Evolutionary conservation across 2,797 vertebrate genomes (phyloP).

Genomic region (Enteromius thamalakanensis): DNA sequence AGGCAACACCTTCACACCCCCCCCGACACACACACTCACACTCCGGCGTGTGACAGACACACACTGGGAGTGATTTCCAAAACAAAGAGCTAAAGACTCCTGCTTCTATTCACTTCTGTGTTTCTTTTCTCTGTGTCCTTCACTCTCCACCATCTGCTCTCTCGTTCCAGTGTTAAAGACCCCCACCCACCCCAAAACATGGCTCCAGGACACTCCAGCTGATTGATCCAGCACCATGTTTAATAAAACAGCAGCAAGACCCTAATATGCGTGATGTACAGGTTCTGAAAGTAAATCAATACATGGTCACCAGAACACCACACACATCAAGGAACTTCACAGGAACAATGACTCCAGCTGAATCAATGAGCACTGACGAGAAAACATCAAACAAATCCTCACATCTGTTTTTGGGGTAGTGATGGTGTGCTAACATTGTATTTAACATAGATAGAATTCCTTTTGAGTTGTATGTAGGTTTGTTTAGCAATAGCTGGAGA

Average conservation of each 20-base stretch:
- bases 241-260: not conserved
- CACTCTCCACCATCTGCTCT: conserved; percentile 54
- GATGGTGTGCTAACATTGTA: not conserved
- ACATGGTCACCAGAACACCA: conserved; percentile 5
- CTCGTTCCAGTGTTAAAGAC: conserved; percentile 53
- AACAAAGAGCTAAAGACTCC: conserved; percentile 51
- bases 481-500: not conserved
- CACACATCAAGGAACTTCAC: not conserved
- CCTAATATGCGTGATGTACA: not conserved
- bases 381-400: conserved; percentile 19
- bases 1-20: conserved; percentile 29
- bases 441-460: conserved; percentile 26
- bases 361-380: conserved; percentile 28
- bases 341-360: conserved; percentile 2
- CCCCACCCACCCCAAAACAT: conserved; percentile 22
- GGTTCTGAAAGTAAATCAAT: conserved; percentile 25
- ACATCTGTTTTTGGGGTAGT: conserved; percentile 15
- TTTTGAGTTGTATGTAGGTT: not conserved
- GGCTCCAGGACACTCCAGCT: conserved; percentile 9
- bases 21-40: conserved; percentile 17
- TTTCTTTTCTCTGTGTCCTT: conserved; percentile 12
- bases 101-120: conserved; percentile 44
- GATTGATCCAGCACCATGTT: not conserved
- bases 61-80: conserved; percentile 51
- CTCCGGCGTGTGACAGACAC: conserved; percentile 35